phyloP scores from a whole-genome alignment of 2,113 vertebrate genomes.

The Tetrao urogallus region DNA sequence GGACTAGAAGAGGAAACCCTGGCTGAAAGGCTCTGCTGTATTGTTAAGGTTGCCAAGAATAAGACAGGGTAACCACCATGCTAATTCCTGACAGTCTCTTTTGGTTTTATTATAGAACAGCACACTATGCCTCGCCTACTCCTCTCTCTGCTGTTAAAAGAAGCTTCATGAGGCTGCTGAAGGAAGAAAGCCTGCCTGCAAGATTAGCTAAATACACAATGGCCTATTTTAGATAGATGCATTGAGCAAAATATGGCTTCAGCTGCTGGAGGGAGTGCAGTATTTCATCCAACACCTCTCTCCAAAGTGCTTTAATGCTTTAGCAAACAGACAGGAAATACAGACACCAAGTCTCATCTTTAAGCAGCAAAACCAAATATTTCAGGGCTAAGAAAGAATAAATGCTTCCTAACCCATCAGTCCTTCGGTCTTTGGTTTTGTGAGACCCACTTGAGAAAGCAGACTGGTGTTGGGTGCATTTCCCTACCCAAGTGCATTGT shows the following conservation, averaged over 20 bases:
- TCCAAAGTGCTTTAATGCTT: not conserved
- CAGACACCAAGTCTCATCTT: not conserved
- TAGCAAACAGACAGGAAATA: not conserved
- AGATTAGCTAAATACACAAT: conserved; percentile 38
- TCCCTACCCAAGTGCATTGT: not conserved
- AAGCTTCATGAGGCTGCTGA: conserved; percentile 19
- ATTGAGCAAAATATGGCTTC: conserved; percentile 1
- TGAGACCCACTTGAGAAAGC: not conserved
- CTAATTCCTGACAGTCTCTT: conserved; percentile 13
- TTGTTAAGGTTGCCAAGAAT: conserved; percentile 45
- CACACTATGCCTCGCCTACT: not conserved
- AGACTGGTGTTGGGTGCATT: fast-evolving
- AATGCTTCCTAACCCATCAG: not conserved
- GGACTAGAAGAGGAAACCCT: not conserved
- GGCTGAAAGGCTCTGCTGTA: conserved; percentile 41
- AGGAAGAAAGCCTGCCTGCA: conserved; percentile 10
- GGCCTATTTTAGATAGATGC: conserved; percentile 10
- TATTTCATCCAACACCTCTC: not conserved
- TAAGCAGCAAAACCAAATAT: not conserved
- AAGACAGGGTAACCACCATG: conserved; percentile 24
- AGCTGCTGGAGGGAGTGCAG: not conserved
- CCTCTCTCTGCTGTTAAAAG: conserved; percentile 37
- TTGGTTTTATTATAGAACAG: conserved; percentile 5
- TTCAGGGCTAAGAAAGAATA: not conserved
- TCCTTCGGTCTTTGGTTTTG: not conserved